phyloP scores from a whole-genome alignment of 2,888 invertebrate species.

The Orgyia antiqua region DNA sequence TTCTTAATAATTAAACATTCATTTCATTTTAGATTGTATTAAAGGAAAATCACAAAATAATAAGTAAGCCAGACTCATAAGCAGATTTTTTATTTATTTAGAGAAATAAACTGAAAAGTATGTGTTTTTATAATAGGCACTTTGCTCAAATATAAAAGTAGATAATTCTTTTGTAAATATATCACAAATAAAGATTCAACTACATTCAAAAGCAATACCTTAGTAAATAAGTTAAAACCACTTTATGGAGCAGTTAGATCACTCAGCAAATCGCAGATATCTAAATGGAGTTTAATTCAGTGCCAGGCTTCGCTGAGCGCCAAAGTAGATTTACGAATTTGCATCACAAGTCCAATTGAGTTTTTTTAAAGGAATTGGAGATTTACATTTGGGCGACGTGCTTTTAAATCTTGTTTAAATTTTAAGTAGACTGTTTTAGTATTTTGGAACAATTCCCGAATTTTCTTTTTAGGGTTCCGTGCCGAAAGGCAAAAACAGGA shows the following conservation, averaged over 20 bases:
- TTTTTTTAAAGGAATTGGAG: slow-evolving; percentile 23
- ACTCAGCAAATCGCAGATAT: slow-evolving; percentile 28
- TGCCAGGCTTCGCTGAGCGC: slow-evolving; percentile 19
- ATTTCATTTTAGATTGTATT: too few relatives aligned
- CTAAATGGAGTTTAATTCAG: slow-evolving; percentile 38
- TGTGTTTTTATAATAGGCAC: too few relatives aligned
- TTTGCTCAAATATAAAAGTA: too few relatives aligned
- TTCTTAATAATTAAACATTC: neutral
- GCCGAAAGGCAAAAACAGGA: too few relatives aligned
- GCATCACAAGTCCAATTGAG: slow-evolving; percentile 31
- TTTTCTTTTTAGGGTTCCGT: too few relatives aligned
- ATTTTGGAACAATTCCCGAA: slow-evolving; percentile 3
- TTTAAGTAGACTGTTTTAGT: slow-evolving; percentile 11
- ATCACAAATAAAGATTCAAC: too few relatives aligned
- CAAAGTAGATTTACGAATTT: slow-evolving; percentile 30
- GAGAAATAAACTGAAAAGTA: too few relatives aligned
- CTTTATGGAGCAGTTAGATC: slow-evolving; percentile 27
- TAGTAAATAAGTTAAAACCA: slow-evolving; percentile 24
- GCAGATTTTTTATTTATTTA: too few relatives aligned
- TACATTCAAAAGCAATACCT: slow-evolving; percentile 23
- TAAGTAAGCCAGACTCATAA: too few relatives aligned
- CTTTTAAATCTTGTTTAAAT: slow-evolving; percentile 8
- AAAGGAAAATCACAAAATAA: too few relatives aligned
- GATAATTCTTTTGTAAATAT: too few relatives aligned
- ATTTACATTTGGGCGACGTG: slow-evolving; percentile 11